Evolutionary conservation across 1,140 invertebrate genomes (phyloP).

Genomic region (roundworm (Caenorhabditis elegans)): DNA sequence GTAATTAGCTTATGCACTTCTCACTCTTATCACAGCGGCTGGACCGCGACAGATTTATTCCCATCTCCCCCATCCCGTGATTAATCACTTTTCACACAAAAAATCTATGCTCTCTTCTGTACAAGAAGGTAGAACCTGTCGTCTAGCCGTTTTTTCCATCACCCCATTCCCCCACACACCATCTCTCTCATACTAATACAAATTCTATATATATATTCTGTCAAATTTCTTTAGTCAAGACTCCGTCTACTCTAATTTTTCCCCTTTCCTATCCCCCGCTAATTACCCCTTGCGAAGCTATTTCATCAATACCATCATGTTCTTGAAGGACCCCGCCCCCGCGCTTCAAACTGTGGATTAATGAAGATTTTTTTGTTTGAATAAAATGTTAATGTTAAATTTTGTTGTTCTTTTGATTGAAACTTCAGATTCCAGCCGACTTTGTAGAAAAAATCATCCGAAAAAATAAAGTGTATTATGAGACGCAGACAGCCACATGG

Average conservation of each 20-base stretch:
- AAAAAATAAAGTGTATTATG: no score
- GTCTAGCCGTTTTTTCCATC: conserved; percentile 3
- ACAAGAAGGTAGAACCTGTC: conserved; percentile 18
- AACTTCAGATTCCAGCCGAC: no score
- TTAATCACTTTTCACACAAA: conserved; percentile 32
- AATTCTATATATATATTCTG: conserved; percentile 18
- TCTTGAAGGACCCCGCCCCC: conserved; percentile 4
- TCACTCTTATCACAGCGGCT: conserved; percentile 5
- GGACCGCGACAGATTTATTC: conserved; percentile 5
- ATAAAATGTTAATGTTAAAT: conserved; percentile 18
- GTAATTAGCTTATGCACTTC: conserved; percentile 21
- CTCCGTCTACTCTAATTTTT: not conserved
- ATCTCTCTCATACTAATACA: conserved; percentile 8
- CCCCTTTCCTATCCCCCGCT: no score
- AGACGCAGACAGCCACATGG: no score
- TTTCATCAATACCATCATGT: conserved; percentile 14
- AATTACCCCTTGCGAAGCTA: not conserved
- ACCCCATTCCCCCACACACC: not conserved
- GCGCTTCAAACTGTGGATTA: conserved; percentile 15
- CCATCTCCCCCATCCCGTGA: not conserved
- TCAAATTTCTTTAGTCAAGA: conserved; percentile 17
- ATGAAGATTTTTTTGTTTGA: conserved; percentile 24
- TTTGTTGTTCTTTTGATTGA: no score
- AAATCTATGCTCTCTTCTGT: conserved; percentile 3
- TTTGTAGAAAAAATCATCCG: no score